Percentiles rank a stretch among this genome's conserved stretches.
Evolutionary conservation across 2,797 vertebrate species (phyloP).

Genomic region (Craterocephalus amniculus): DNA sequence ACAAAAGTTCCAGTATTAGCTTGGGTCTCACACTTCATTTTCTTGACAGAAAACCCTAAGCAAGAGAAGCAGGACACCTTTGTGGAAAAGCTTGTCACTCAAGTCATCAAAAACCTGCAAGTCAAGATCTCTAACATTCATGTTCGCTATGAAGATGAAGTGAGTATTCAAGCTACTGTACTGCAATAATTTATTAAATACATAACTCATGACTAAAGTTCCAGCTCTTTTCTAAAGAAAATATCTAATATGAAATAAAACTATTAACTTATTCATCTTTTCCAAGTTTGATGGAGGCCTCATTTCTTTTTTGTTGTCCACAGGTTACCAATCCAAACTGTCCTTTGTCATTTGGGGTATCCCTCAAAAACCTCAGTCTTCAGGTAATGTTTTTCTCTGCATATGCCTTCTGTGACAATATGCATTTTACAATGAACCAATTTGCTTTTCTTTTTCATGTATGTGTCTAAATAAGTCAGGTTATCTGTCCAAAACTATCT

Average conservation of each 20-base stretch:
- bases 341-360: slow-evolving; percentile 95
- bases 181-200: neutral
- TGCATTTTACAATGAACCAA: neutral
- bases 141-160: slow-evolving; percentile 96
- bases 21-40: slow-evolving; percentile 9
- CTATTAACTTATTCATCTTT: no score
- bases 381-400: slow-evolving; percentile 84
- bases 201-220: neutral
- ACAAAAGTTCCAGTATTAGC: neutral
- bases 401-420: neutral
- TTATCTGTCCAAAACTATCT: neutral
- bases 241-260: neutral
- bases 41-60: slow-evolving; percentile 84
- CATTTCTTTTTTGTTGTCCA: slow-evolving; percentile 3
- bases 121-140: slow-evolving; percentile 98
- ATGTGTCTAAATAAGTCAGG: neutral
- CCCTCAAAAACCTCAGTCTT: slow-evolving; percentile 96
- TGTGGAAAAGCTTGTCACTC: slow-evolving; percentile 95
- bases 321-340: slow-evolving; percentile 92
- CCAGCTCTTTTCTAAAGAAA: neutral
- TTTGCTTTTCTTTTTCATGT: neutral
- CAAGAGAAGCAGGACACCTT: slow-evolving; percentile 94
- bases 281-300: no score
- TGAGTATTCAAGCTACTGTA: slow-evolving; percentile 81
- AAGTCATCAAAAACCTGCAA: slow-evolving; percentile 98